These are phyloP conservation scores for Archips xylosteana DNA, from an alignment of 2,888 invertebrate genomes.

Conservation along the genomic window DNA sequence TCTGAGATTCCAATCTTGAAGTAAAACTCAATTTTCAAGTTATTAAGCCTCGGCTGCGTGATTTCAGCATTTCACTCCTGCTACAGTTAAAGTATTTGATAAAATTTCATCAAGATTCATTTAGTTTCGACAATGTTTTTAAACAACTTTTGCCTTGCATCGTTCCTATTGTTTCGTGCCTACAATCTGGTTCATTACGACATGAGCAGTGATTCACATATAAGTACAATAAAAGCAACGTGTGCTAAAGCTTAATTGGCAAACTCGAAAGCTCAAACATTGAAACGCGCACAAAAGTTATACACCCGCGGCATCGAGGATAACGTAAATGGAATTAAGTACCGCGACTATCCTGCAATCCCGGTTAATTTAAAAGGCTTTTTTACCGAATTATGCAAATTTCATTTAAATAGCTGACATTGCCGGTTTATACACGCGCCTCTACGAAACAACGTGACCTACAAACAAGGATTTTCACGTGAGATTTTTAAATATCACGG, in stretches of 20 bases:
- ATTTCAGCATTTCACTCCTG: neutral
- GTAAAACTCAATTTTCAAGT: neutral
- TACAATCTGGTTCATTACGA: neutral
- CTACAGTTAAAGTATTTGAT: neutral
- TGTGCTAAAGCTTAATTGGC: neutral
- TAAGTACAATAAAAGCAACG: neutral
- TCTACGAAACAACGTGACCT: conserved; percentile 43
- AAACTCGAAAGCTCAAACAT: conserved; percentile 13
- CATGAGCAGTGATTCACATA: neutral
- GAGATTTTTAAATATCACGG: conserved; percentile 39
- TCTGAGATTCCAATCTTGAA: neutral
- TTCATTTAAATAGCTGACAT: conserved; percentile 70
- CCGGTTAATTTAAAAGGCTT: conserved; percentile 62
- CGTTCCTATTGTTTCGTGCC: neutral
- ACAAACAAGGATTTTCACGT: conserved; percentile 43
- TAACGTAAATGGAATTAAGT: conserved; percentile 42
- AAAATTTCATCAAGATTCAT: neutral
- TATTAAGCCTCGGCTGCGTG: neutral
- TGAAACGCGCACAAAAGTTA: conserved; percentile 16
- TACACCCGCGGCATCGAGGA: conserved; percentile 8
- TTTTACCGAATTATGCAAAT: conserved; percentile 72
- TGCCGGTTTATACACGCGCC: conserved; percentile 50
- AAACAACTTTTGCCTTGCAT: neutral
- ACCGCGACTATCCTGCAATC: conserved; percentile 52
- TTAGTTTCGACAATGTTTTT: neutral